A percentile compares a stretch with the other conserved stretches of the same genome.
Evolutionary conservation across 1,140 invertebrate species (phyloP).

Genomic region (Aphidius gifuensis): DNA sequence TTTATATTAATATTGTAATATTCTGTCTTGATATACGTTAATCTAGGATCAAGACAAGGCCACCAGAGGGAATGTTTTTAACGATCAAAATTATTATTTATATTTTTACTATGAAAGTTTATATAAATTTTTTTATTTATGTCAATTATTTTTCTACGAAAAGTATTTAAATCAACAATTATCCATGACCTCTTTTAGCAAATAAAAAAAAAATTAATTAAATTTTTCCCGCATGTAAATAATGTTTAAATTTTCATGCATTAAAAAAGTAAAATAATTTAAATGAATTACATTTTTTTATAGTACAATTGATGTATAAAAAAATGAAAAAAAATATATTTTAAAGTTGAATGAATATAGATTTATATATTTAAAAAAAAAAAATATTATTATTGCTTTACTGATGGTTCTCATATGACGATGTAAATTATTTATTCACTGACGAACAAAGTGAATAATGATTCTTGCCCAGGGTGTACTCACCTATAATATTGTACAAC

Average conservation of each 20-base stretch:
- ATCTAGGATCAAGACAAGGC: slow-evolving; percentile 42
- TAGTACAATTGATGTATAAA: too few species aligned
- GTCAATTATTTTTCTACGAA: not conserved
- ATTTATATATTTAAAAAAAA: not conserved
- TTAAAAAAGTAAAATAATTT: too few species aligned
- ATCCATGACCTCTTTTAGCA: not conserved
- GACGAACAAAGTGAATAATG: slow-evolving; percentile 42
- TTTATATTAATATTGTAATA: slow-evolving; percentile 48
- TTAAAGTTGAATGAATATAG: slow-evolving; percentile 16
- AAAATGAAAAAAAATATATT: slow-evolving; percentile 18
- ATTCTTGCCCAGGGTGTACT: slow-evolving; percentile 19
- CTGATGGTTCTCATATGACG: slow-evolving; percentile 39
- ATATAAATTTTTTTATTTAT: not conserved
- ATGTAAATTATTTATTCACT: slow-evolving; percentile 48
- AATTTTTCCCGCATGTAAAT: too few species aligned
- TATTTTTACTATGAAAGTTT: slow-evolving; percentile 22
- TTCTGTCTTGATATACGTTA: slow-evolving; percentile 42
- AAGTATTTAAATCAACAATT: not conserved
- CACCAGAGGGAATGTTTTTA: slow-evolving; percentile 38
- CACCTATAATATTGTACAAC: too few species aligned
- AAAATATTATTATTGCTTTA: slow-evolving; percentile 27
- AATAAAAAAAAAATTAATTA: not conserved
- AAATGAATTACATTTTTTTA: too few species aligned
- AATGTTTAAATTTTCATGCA: too few species aligned
- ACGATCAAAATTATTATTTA: slow-evolving; percentile 31